phyloP scores from a whole-genome alignment of 2,113 vertebrate genomes.

The Epinephelus moara region DNA sequence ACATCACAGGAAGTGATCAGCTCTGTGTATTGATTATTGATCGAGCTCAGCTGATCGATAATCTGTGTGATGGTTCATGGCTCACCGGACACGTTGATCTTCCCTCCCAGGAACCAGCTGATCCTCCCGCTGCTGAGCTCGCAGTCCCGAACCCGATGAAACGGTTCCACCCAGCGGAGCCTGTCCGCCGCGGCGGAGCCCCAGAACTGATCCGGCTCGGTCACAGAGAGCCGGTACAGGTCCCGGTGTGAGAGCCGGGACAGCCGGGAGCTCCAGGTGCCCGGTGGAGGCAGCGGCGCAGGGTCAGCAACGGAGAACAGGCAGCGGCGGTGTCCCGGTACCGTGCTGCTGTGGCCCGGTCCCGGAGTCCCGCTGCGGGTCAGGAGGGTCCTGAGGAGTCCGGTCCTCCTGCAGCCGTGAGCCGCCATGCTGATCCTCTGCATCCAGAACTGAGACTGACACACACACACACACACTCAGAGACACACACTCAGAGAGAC shows the following conservation, averaged over 20 bases:
- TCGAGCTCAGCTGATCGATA: too few relatives aligned
- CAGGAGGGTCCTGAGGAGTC: constrained; percentile 26
- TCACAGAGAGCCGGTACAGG: constrained; percentile 81
- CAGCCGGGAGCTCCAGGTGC: constrained; percentile 31
- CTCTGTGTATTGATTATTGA: too few relatives aligned
- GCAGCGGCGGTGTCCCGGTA: not conserved
- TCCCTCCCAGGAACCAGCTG: constrained; percentile 91
- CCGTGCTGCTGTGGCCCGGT: not conserved
- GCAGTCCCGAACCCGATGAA: constrained; percentile 85
- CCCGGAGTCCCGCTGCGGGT: not conserved
- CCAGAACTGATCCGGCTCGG: constrained; percentile 89
- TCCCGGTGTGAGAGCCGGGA: constrained; percentile 73
- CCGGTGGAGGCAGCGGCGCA: not conserved
- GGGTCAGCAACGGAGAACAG: not conserved
- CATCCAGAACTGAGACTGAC: not conserved
- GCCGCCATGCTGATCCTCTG: constrained; percentile 45
- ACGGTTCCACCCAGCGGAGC: constrained; percentile 87
- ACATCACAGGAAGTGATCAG: too few relatives aligned
- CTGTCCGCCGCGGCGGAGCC: constrained; percentile 83
- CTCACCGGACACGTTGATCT: constrained; percentile 89
- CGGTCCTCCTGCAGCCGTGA: not conserved
- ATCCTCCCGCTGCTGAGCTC: constrained; percentile 79
- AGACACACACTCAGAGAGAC: too few relatives aligned
- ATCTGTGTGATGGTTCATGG: too few relatives aligned
- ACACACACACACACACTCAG: not conserved